Evolutionary conservation across 2,797 vertebrate species (phyloP), one percentile per base, ranked within the genome.

Genomic region (Characodon lateralis): DNA sequence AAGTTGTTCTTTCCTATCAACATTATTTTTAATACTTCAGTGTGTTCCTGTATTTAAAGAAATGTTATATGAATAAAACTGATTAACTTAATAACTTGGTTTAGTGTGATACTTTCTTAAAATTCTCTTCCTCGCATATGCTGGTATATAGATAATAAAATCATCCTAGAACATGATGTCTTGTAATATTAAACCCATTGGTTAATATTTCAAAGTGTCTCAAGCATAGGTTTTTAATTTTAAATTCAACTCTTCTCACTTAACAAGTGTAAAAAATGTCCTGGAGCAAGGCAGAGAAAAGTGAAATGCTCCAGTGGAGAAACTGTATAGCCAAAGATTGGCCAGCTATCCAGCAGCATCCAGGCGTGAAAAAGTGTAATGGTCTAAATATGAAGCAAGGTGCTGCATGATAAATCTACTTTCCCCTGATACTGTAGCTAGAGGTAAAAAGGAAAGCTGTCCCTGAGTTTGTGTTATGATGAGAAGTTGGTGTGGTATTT

Each of bases 331-430:
- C 66, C 22, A 74, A 9, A 76, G 55, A 63, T 31, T 31, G 71
- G 51, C 71, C 73, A 77, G 78, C 73, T 80, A 82, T 83, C 72
- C 77, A 63, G 53, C 80, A 72, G 83, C 87, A 83, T 63, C 76
- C 82, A 84, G 81, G 79, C 74, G 46, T 85, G 83, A 84, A 83
- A 86, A 85, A 41, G 69, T 76, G 74, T 73, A 81, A 88, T 65
- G 69, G 78, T 73, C 61, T 79, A 77, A 88, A 87, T 81, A 88
- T 88, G 82, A 82, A 82, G 69, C 70, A 22, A 82, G 84, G 86
- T 85, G 85, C 81, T 78, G 76, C 76, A 84, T 77, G 82, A 82
- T 73, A 73, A 82, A 81, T 85, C 80, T 35, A 61, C 77, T 63
- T 73, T 72, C 65, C 76, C 43, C 55, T 6, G 70, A 71, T 12